A percentile compares a stretch with the other conserved stretches of the same genome.
Conservation (phyloP, 2,797 vertebrate genomes). For the Brachymystax lenok region DNA sequence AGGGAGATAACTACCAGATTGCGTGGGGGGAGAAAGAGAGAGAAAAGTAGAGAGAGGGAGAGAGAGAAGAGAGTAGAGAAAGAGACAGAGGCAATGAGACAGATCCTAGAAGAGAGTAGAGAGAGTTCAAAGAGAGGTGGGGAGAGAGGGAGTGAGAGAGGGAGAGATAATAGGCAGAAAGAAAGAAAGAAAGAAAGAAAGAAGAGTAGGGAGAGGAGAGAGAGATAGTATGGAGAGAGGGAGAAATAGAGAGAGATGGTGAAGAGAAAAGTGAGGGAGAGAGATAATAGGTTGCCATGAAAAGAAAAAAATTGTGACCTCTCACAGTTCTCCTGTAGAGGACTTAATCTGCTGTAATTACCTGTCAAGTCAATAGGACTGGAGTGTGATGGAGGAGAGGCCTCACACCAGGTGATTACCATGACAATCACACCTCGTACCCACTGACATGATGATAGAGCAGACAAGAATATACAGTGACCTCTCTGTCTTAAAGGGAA, state of each 20-base stretch:
- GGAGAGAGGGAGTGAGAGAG: background rate
- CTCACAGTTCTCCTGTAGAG: constrained; percentile 31
- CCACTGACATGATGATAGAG: constrained; percentile 27
- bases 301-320: constrained; percentile 55
- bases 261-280: background rate
- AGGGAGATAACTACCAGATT: constrained; percentile 22
- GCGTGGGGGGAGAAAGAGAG: background rate
- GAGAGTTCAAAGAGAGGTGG: background rate
- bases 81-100: background rate
- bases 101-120: background rate
- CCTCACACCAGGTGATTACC: constrained; percentile 60
- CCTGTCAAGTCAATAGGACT: constrained; percentile 61
- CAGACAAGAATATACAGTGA: constrained; percentile 15
- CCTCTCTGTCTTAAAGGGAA: too few species aligned
- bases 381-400: constrained; percentile 52
- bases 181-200: background rate
- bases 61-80: background rate
- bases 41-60: background rate
- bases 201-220: background rate
- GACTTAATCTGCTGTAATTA: constrained; percentile 64
- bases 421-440: constrained; percentile 30
- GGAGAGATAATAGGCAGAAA: background rate
- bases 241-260: background rate
- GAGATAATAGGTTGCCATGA: constrained; percentile 19
- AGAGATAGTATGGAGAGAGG: background rate